A percentile compares a stretch with the other conserved stretches of the same genome.
Conservation (phyloP, 2,888 invertebrate genomes). For the Eupithecia vulgata region DNA sequence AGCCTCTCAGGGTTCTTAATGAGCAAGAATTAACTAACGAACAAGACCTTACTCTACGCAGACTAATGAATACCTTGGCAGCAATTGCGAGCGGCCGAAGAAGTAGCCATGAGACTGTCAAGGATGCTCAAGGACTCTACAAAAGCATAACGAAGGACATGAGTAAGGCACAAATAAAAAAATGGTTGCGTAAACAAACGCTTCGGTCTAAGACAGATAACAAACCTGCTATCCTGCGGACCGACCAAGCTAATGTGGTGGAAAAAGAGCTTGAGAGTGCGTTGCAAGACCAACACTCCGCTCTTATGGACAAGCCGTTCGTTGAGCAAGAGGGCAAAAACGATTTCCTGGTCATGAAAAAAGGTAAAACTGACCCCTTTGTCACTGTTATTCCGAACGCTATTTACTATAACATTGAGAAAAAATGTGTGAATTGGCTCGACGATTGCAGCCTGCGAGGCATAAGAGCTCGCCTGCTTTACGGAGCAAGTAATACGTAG, state of each 20-base stretch:
- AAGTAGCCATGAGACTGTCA: not conserved
- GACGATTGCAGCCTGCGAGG: slow-evolving; percentile 69
- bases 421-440: slow-evolving; percentile 73
- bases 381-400: slow-evolving; percentile 70
- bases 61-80: slow-evolving; percentile 14
- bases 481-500: slow-evolving; percentile 34
- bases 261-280: slow-evolving; percentile 59
- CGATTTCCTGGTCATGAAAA: slow-evolving; percentile 66
- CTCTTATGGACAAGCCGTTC: slow-evolving; percentile 55
- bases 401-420: slow-evolving; percentile 67
- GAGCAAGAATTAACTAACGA: not conserved
- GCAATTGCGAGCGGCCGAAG: slow-evolving; percentile 15
- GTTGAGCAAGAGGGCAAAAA: slow-evolving; percentile 60
- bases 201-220: not conserved
- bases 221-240: not conserved
- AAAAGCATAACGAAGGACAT: slow-evolving; percentile 24
- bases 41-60: slow-evolving; percentile 11
- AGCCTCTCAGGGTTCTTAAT: slow-evolving; percentile 16
- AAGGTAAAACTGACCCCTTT: slow-evolving; percentile 53
- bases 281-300: slow-evolving; percentile 51
- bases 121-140: slow-evolving; percentile 15
- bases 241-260: slow-evolving; percentile 7
- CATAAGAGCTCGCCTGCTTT: slow-evolving; percentile 57
- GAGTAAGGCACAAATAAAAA: slow-evolving; percentile 13
- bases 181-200: slow-evolving; percentile 12